Conservation (phyloP, 2,113 vertebrate genomes). For the Struthidea cinerea region DNA sequence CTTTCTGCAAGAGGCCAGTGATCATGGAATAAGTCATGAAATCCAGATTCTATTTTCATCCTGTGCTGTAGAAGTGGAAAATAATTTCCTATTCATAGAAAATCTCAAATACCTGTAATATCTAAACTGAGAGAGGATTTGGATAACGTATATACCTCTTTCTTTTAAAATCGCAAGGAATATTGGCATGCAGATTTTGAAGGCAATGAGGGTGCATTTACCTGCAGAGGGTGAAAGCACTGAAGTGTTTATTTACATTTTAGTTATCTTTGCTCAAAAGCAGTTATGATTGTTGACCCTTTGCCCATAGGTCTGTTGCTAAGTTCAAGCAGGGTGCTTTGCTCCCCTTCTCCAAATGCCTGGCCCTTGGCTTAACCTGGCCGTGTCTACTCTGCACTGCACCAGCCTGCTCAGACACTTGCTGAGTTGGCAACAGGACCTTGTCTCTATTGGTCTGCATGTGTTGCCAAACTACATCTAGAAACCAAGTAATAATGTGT, state of each 20-base stretch:
- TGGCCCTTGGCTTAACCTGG: background rate
- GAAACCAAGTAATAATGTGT: fast-evolving
- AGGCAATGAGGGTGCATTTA: background rate
- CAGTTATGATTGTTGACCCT: background rate
- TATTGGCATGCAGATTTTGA: background rate
- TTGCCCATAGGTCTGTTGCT: background rate
- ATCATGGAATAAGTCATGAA: background rate
- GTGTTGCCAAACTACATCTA: background rate
- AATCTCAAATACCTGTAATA: background rate
- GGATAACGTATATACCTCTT: background rate
- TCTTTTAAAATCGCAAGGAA: background rate
- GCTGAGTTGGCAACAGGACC: background rate
- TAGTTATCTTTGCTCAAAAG: background rate
- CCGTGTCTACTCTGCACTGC: too few species aligned
- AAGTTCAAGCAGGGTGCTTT: background rate
- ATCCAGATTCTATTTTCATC: background rate
- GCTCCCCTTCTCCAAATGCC: background rate
- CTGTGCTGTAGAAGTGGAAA: background rate
- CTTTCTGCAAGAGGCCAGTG: background rate
- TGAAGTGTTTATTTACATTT: background rate
- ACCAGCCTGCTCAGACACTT: background rate
- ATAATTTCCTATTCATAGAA: background rate
- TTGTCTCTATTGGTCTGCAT: background rate
- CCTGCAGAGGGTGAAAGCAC: background rate
- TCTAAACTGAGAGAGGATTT: background rate